Evolutionary conservation across 2,113 vertebrate species (phyloP).

Genomic region (Crotalus helleri): DNA sequence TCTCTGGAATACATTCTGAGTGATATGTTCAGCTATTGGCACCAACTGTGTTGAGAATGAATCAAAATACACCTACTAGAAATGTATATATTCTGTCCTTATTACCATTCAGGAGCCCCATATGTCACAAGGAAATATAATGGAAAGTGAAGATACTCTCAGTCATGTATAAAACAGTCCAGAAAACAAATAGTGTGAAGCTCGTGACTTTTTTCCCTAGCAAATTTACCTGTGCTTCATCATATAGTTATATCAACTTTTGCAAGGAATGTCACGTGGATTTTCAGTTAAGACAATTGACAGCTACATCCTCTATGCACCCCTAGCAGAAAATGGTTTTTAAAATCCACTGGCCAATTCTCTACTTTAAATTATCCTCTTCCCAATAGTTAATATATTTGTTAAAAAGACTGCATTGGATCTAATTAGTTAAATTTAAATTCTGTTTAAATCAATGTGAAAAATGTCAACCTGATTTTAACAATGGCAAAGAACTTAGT

Average conservation of each 20-base stretch:
- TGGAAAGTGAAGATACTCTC: background rate
- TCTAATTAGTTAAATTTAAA: background rate
- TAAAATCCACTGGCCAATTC: background rate
- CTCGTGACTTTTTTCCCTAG: background rate
- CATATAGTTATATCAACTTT: too few species aligned
- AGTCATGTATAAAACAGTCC: background rate
- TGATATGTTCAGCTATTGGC: background rate
- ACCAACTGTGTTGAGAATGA: background rate
- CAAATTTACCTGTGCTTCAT: background rate
- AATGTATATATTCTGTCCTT: background rate
- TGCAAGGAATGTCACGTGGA: background rate
- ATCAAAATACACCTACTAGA: background rate
- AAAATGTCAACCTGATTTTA: background rate
- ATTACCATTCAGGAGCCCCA: background rate
- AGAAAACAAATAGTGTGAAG: background rate
- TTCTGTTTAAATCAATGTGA: background rate
- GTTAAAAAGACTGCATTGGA: background rate
- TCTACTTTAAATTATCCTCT: background rate
- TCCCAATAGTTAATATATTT: background rate
- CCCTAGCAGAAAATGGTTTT: background rate
- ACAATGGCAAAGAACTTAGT: background rate
- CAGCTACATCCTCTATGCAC: background rate
- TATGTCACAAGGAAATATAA: too few species aligned
- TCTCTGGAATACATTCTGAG: background rate
- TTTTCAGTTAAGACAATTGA: background rate